Evolutionary conservation across 2,888 invertebrate genomes (phyloP), one percentile per base, ranked within the genome.

Genomic region (Conus canariensis): DNA sequence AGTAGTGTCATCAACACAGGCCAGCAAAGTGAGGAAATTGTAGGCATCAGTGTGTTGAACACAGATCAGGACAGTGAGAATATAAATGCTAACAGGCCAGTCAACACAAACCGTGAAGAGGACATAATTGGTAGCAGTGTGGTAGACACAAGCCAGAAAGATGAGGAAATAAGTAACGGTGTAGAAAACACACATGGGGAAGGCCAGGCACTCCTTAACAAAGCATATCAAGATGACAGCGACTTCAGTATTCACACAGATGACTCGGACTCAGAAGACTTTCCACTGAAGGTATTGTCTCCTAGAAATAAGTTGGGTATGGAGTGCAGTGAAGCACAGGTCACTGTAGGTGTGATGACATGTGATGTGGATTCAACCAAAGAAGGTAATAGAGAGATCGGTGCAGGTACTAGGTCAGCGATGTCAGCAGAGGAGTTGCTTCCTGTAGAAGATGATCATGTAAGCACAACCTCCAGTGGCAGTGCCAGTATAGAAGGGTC

Each of bases 171-270:
- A 70, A 70, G 7, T 22, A 64, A 22, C 70, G 14, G 70, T 70
- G 22, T 22, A 22, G 22, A 16, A 16, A 70, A 80, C 30, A 9
- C 77, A 80, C 30, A 22, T 14, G 30, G 14, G 30, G 16, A 80
- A 45, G 30, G 30, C 9, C 30, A 80, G 77, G 25, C 12, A 30
- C 14, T 30, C 77, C 12, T 5, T 80, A 30, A 30, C 30, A 45
- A 80, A 80, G 77, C 9, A 10, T 10, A 22, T 30, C 9, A 30
- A 5, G n/a, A 22, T 67, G 86, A 85, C 60, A 86, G 86, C 59
- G 86, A 86, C 67, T 60, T 86, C 60, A 86, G 86, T 60, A 86
- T 86, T 67, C 64, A 86, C n/a, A 86, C 64, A 60, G 67, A 86
- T 45, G 86, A 86, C 45, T 83, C 82, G 12, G 82, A 83, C 19